These are phyloP conservation scores for Sarcophaga subvicina DNA, from an alignment of 2,888 invertebrate genomes.

Conservation along the genomic window DNA sequence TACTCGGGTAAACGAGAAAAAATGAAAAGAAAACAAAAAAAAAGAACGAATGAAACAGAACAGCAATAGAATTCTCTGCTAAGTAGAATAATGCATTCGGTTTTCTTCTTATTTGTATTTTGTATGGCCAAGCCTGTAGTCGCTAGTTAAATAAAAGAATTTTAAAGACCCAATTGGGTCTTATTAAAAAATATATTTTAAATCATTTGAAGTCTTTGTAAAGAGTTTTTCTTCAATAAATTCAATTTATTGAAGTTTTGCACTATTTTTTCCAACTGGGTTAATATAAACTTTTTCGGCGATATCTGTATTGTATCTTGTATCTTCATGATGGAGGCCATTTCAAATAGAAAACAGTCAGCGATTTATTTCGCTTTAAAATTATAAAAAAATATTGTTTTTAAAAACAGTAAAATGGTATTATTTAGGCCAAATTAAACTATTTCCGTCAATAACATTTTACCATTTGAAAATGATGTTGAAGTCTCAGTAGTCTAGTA, in stretches of 20 bases:
- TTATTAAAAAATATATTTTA: not conserved
- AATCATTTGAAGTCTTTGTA: not conserved
- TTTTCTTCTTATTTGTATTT: constrained; percentile 16
- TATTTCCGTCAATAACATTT: too few relatives aligned
- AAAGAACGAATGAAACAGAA: constrained; percentile 6
- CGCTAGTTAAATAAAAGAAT: not conserved
- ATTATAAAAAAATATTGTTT: too few relatives aligned
- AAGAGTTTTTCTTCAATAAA: not conserved
- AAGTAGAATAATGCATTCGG: constrained; percentile 31
- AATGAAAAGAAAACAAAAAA: not conserved
- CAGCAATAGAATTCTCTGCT: constrained; percentile 19
- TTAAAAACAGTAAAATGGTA: too few relatives aligned
- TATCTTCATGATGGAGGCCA: constrained; percentile 42
- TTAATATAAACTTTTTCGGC: too few relatives aligned
- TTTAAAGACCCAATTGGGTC: constrained; percentile 19
- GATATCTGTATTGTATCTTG: too few relatives aligned
- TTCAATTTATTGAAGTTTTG: not conserved
- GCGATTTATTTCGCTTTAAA: too few relatives aligned
- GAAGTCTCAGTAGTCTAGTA: too few relatives aligned
- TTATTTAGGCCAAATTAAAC: too few relatives aligned
- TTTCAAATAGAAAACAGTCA: not conserved
- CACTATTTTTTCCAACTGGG: constrained; percentile 7
- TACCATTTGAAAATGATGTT: too few relatives aligned
- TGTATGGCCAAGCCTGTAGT: constrained; percentile 27
- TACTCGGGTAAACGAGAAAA: not conserved